Percentiles rank a stretch among this genome's conserved stretches.
Conservation (phyloP, 2,888 invertebrate genomes). For the Orchestes rusci region DNA sequence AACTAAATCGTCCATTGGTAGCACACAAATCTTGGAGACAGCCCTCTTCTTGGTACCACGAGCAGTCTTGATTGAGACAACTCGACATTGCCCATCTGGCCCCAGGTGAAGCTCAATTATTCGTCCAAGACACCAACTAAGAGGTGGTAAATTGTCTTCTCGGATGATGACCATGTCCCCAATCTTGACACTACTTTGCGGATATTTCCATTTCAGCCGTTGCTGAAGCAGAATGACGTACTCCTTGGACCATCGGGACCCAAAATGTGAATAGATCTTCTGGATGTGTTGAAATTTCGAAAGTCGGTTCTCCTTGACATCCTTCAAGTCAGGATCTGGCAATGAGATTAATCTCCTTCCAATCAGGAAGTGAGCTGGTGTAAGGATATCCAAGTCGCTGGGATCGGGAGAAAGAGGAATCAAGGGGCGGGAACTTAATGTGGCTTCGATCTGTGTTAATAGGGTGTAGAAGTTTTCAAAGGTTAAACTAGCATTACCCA, state of each 20-base stretch:
- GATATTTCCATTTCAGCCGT: constrained; percentile 3
- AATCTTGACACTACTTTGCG: neutral
- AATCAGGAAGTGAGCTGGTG: constrained; percentile 30
- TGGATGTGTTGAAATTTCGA: constrained; percentile 27
- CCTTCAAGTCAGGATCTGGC: constrained; percentile 15
- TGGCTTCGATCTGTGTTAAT: constrained; percentile 24
- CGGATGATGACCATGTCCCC: neutral
- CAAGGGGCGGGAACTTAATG: constrained; percentile 33
- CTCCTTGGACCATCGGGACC: constrained; percentile 8
- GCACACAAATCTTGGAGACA: neutral
- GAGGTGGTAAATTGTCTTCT: neutral
- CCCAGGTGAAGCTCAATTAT: neutral
- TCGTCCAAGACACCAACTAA: constrained; percentile 1
- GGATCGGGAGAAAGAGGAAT: constrained; percentile 27
- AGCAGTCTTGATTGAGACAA: neutral
- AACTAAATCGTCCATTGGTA: too few relatives aligned
- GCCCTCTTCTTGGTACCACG: neutral
- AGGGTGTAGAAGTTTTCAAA: constrained; percentile 12
- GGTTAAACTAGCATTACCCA: constrained; percentile 7
- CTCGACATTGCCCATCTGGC: constrained; percentile 1
- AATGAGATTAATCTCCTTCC: constrained; percentile 24
- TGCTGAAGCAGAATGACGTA: neutral
- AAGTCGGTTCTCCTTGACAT: constrained; percentile 17
- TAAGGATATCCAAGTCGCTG: constrained; percentile 24
- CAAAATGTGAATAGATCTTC: constrained; percentile 25